These are phyloP conservation scores for Stichodactyla helianthus DNA, from an alignment of 64 coral and sea anemone species.

Conservation along the genomic window DNA sequence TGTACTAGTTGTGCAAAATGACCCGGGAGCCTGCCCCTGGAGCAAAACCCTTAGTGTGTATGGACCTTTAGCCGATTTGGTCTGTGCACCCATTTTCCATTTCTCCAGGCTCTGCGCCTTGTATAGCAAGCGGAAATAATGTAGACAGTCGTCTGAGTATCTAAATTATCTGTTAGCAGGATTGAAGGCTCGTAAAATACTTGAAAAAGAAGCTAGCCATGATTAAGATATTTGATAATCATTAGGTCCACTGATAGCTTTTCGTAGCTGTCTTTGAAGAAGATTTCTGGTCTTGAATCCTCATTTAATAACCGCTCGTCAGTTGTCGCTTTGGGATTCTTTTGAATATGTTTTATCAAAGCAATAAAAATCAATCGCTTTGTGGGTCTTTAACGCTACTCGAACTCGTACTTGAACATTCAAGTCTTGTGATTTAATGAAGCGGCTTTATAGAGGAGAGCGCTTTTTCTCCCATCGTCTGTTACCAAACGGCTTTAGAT, in stretches of 20 bases:
- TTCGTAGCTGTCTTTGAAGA: background rate
- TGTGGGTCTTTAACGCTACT: background rate
- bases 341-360: background rate
- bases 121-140: no score
- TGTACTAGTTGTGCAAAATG: no score
- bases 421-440: background rate
- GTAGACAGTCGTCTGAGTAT: background rate
- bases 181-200: background rate
- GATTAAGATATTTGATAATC: background rate
- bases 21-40: no score
- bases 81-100: no score
- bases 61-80: no score
- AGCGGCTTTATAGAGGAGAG: no score
- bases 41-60: no score
- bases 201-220: background rate
- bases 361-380: background rate
- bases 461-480: no score
- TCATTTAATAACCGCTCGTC: background rate
- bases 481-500: no score
- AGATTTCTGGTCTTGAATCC: background rate
- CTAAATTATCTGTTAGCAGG: background rate
- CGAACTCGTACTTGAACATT: background rate
- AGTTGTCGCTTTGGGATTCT: conserved; percentile 2
- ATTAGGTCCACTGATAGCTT: background rate
- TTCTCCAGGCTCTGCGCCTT: no score